A percentile compares a stretch with the other conserved stretches of the same genome.
Evolutionary conservation across 2,113 vertebrate genomes (phyloP).

Genomic region (Athene cunicularia): DNA sequence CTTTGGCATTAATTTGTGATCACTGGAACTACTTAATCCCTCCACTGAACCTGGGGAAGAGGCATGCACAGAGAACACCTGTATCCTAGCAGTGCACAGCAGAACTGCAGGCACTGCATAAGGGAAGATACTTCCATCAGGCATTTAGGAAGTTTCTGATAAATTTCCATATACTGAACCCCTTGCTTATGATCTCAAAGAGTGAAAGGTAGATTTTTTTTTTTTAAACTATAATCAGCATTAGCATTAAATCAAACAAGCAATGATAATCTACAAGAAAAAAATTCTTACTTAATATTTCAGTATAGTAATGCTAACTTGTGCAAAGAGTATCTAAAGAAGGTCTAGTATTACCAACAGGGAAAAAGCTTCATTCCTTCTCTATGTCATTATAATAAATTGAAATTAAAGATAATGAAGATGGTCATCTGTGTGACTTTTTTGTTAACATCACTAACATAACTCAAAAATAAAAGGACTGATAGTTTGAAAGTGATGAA

Average conservation of each 20-base stretch:
- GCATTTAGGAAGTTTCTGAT: neutral
- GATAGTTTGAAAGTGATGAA: neutral
- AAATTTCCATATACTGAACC: constrained; percentile 2
- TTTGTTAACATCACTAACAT: neutral
- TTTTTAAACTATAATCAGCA: neutral
- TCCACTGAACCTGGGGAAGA: neutral
- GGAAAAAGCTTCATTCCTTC: neutral
- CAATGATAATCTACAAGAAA: neutral
- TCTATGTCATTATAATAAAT: neutral
- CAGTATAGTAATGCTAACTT: neutral
- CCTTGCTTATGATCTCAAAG: constrained; percentile 23
- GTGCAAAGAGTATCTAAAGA: neutral
- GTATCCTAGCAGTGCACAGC: neutral
- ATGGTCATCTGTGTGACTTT: neutral
- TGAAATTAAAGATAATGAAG: neutral
- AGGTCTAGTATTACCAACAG: neutral
- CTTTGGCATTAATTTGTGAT: constrained; percentile 11
- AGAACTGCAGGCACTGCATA: neutral
- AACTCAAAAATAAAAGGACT: neutral
- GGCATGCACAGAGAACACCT: neutral
- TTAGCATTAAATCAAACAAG: constrained; percentile 31
- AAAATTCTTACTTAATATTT: neutral
- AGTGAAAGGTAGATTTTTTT: neutral
- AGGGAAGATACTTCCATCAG: neutral
- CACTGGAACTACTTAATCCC: neutral